These are phyloP conservation scores for Eulemur macaco DNA, from an alignment of 2,113 vertebrate species.

Conservation along the genomic window DNA sequence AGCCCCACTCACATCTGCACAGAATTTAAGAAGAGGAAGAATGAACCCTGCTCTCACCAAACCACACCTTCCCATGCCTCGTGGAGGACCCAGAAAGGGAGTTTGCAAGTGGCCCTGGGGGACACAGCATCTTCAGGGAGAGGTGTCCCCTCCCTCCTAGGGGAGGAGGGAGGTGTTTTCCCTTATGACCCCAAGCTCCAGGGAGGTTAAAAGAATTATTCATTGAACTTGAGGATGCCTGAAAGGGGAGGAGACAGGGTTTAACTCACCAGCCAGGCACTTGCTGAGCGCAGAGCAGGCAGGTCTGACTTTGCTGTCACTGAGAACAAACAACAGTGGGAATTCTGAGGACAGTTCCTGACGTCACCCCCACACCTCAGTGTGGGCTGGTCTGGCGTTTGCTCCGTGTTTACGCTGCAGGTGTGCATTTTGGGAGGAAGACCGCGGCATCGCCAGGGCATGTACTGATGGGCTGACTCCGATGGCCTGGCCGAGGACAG, in stretches of 20 bases:
- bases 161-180: no score
- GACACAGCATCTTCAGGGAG: background rate
- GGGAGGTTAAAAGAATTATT: background rate
- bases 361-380: background rate
- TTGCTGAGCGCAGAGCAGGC: no score
- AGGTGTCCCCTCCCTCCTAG: background rate
- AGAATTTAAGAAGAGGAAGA: background rate
- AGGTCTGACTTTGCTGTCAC: background rate
- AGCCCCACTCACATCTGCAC: background rate
- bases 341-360: background rate
- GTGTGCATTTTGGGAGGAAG: background rate
- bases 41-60: no score
- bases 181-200: background rate
- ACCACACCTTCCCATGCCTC: no score
- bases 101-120: fast-evolving
- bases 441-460: background rate
- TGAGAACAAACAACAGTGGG: background rate
- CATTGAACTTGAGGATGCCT: background rate
- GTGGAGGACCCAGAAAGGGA: background rate
- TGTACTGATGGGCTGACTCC: background rate
- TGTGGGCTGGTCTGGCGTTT: background rate
- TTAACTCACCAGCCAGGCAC: no score
- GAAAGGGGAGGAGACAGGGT: background rate
- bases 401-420: no score
- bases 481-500: background rate